phyloP scores from a whole-genome alignment of 2,797 vertebrate species.

The Melopsittacus undulatus region DNA sequence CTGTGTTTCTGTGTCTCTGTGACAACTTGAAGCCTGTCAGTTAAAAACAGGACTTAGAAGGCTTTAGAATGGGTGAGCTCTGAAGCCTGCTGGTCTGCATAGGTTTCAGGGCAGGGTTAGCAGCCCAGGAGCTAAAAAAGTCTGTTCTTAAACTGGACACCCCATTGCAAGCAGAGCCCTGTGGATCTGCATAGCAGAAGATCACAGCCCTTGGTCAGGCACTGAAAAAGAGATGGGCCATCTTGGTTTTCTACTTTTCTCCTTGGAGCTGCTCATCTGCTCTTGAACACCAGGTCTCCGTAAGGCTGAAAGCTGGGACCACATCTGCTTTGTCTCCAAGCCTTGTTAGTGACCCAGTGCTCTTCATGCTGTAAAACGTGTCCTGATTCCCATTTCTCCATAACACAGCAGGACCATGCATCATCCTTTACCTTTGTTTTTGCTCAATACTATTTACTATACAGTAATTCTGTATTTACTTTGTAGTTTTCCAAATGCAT shows the following conservation, averaged over 20 bases:
- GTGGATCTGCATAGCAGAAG: not conserved
- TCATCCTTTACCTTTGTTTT: constrained; percentile 1
- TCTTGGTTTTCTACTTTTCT: not conserved
- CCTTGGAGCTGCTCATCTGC: not conserved
- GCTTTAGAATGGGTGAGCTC: not conserved
- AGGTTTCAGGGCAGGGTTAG: not conserved
- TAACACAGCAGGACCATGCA: not conserved
- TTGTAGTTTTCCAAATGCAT: not conserved
- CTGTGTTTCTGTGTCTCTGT: not conserved
- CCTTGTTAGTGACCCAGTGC: not conserved
- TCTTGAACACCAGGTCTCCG: not conserved
- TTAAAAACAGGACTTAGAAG: not conserved
- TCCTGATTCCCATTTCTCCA: not conserved
- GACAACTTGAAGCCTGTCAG: not conserved
- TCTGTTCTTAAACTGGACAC: not conserved
- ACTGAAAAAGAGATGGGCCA: not conserved
- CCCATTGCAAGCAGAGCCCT: not conserved
- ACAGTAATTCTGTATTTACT: not conserved
- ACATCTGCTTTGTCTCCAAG: not conserved
- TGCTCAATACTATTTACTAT: not conserved
- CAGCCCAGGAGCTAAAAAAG: not conserved
- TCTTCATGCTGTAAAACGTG: not conserved
- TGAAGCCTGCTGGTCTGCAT: not conserved
- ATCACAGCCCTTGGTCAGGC: not conserved
- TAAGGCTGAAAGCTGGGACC: not conserved